Evolutionary conservation across 2,797 vertebrate genomes (phyloP).

Genomic region (Nasua narica): DNA sequence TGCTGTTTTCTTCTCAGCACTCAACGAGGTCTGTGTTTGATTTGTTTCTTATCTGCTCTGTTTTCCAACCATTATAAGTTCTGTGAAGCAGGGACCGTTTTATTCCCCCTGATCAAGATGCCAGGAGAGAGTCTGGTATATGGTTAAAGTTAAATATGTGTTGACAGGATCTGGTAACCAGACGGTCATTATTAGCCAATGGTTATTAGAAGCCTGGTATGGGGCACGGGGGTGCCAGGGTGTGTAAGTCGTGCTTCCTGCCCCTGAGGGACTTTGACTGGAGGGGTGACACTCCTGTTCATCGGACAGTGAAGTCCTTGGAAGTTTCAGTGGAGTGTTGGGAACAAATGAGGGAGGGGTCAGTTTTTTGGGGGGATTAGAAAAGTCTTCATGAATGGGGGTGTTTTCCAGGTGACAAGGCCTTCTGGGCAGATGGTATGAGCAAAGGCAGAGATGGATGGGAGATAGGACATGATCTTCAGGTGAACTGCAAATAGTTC

Average conservation of each 20-base stretch:
- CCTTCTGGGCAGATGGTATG: neutral
- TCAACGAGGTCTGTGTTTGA: neutral
- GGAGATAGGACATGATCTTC: neutral
- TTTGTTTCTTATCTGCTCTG: neutral
- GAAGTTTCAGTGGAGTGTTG: neutral
- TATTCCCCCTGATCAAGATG: neutral
- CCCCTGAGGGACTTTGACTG: neutral
- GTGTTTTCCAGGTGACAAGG: neutral
- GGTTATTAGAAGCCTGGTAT: neutral
- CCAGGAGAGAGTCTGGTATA: neutral
- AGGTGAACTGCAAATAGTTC: neutral
- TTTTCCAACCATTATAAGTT: neutral
- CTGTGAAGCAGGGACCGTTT: neutral
- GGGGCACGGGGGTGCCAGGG: neutral
- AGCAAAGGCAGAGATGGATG: neutral
- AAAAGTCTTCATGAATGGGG: neutral
- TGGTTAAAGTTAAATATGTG: neutral
- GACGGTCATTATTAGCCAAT: neutral
- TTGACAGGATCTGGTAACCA: neutral
- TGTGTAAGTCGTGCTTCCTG: neutral
- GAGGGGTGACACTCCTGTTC: neutral
- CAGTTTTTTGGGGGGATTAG: neutral
- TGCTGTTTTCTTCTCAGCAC: neutral
- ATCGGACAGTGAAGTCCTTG: neutral
- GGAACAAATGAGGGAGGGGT: neutral